phyloP scores from a whole-genome alignment of 2,113 vertebrate genomes.

The Pelobates fuscus region DNA sequence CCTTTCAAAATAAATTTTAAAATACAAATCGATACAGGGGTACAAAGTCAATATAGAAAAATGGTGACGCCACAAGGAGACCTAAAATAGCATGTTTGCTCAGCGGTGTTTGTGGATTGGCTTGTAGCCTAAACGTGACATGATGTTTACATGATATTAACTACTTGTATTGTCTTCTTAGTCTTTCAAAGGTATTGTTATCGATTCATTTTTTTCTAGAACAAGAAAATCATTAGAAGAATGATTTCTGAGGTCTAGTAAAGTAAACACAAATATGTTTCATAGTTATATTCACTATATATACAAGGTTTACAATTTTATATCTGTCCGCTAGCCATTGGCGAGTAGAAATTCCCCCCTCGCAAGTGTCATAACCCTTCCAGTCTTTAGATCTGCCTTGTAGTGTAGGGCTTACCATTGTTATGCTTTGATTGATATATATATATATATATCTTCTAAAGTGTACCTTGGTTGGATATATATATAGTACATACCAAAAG shows the following conservation, averaged over 20 bases:
- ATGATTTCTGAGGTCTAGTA: not conserved
- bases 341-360: too few species aligned
- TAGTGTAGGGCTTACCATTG: too few species aligned
- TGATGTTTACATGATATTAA: not conserved
- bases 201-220: not conserved
- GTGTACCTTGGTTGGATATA: too few species aligned
- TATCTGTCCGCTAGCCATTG: too few species aligned
- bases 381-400: too few species aligned
- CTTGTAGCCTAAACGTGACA: not conserved
- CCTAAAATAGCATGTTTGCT: not conserved
- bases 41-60: constrained; percentile 31
- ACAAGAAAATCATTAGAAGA: not conserved
- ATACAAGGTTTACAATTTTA: too few species aligned
- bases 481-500: too few species aligned
- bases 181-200: not conserved
- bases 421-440: too few species aligned
- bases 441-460: too few species aligned
- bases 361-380: too few species aligned
- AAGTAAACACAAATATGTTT: too few species aligned
- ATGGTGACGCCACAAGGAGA: not conserved
- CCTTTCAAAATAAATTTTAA: constrained; percentile 29
- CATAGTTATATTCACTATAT: too few species aligned
- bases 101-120: not conserved
- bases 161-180: not conserved
- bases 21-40: constrained; percentile 25